Evolutionary conservation across 2,797 vertebrate genomes (phyloP).

Genomic region (Clarias fuscus): DNA sequence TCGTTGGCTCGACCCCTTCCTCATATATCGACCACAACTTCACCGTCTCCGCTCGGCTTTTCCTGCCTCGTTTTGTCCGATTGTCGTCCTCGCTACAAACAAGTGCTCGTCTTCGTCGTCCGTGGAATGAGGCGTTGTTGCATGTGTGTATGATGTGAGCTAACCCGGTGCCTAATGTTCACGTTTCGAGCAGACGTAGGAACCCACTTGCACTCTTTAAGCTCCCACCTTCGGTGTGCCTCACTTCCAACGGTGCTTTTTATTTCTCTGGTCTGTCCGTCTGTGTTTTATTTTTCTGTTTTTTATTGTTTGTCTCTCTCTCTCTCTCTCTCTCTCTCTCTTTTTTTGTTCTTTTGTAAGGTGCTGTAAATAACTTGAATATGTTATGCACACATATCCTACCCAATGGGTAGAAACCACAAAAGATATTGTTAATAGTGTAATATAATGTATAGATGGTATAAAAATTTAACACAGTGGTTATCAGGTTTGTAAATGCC

Average conservation of each 20-base stretch:
- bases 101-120: constrained; percentile 72
- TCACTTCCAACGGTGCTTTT: constrained; percentile 96
- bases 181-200: constrained; percentile 81
- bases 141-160: constrained; percentile 80
- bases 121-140: constrained; percentile 75
- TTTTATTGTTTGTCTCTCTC: constrained; percentile 79
- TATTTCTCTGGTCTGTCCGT: constrained; percentile 81
- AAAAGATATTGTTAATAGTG: constrained; percentile 89
- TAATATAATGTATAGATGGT: constrained; percentile 95
- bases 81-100: constrained; percentile 68
- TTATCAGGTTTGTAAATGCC: constrained; percentile 91
- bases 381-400: constrained; percentile 98
- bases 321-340: constrained; percentile 80
- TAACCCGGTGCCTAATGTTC: constrained; percentile 83
- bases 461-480: constrained; percentile 88
- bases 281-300: constrained; percentile 64
- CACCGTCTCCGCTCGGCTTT: constrained; percentile 52
- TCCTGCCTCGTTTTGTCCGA: constrained; percentile 64
- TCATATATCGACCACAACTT: constrained; percentile 25
- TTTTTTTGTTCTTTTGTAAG: constrained; percentile 86
- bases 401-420: constrained; percentile 96
- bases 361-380: constrained; percentile 97
- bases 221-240: constrained; percentile 89
- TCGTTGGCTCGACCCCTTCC: constrained; percentile 33
- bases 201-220: constrained; percentile 79